Conservation (phyloP, 2,113 vertebrate species). For the Gymnobelideus leadbeateri region DNA sequence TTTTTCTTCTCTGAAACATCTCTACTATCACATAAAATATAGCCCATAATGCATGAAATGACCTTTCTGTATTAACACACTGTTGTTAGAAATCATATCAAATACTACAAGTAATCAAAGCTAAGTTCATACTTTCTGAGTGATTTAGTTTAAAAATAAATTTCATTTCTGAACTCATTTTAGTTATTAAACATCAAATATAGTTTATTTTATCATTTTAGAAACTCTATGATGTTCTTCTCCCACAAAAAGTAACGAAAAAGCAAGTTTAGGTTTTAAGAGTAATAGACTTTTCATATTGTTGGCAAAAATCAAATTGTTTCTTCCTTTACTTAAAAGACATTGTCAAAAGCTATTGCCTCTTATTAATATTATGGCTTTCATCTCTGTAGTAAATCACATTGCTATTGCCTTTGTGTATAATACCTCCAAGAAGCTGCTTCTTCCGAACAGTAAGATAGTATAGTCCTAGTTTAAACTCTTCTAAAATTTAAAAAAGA, state of each 20-base stretch:
- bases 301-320: background rate
- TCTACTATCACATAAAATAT: background rate
- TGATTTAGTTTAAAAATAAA: conserved; percentile 26
- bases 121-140: background rate
- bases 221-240: background rate
- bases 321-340: conserved; percentile 41
- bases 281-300: background rate
- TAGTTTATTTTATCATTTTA: background rate
- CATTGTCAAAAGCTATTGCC: background rate
- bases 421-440: background rate
- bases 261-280: background rate
- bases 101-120: conserved; percentile 6
- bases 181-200: conserved; percentile 30
- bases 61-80: background rate
- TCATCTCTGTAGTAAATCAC: conserved; percentile 25
- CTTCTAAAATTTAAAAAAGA: background rate
- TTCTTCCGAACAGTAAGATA: conserved; percentile 21
- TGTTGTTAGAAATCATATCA: conserved; percentile 43
- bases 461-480: background rate
- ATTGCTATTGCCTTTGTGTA: conserved; percentile 32
- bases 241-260: background rate
- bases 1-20: background rate
- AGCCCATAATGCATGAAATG: background rate
- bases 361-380: background rate
- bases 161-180: background rate